These are phyloP conservation scores for Holacanthus passer DNA, from an alignment of 2,113 vertebrate species.

Conservation along the genomic window DNA sequence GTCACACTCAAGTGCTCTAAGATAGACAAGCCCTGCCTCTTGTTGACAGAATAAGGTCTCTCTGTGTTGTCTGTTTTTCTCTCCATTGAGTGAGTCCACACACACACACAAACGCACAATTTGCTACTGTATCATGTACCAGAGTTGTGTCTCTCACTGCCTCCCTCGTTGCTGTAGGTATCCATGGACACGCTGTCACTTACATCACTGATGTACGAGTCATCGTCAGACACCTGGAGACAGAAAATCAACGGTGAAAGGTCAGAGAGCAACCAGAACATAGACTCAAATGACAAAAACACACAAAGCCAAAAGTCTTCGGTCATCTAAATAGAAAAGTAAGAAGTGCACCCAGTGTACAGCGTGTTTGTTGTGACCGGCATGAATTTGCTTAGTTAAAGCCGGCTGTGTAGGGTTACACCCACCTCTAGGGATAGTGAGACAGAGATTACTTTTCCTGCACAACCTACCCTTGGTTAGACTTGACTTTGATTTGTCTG, in stretches of 20 bases:
- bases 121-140: slow-evolving; percentile 76
- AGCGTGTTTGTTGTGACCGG: neutral
- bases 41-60: slow-evolving; percentile 17
- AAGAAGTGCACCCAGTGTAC: neutral
- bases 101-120: neutral
- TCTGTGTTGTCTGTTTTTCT: neutral
- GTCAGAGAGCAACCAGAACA: slow-evolving; percentile 32
- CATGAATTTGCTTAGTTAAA: neutral
- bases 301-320: neutral
- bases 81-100: neutral
- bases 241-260: slow-evolving; percentile 59
- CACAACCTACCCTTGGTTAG: neutral
- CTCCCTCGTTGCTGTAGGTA: slow-evolving; percentile 91
- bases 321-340: neutral
- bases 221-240: slow-evolving; percentile 93
- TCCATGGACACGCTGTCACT: slow-evolving; percentile 97
- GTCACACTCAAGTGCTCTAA: no score
- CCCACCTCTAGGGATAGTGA: neutral
- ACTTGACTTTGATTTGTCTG: neutral
- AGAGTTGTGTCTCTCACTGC: slow-evolving; percentile 90
- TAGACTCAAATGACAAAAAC: neutral
- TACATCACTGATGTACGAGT: slow-evolving; percentile 96
- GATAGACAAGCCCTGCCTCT: neutral
- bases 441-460: neutral
- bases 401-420: neutral